phyloP scores from a whole-genome alignment of 2,888 invertebrate genomes.

The Chrysopilus asiliformis region DNA sequence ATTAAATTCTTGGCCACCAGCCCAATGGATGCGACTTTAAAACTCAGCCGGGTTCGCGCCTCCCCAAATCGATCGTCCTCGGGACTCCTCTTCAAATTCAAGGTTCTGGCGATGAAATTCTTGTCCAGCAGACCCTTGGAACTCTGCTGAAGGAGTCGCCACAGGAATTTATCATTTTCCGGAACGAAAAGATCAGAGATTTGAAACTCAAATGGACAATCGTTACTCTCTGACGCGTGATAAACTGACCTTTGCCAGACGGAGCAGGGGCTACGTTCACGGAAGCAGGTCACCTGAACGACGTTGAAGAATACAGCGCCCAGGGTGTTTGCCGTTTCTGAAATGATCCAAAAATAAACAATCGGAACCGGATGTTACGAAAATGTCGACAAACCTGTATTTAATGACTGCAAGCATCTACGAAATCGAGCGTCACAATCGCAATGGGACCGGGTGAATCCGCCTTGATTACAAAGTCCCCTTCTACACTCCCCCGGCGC shows the following conservation, averaged over 20 bases:
- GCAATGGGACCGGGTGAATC: constrained; percentile 58
- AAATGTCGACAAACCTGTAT: constrained; percentile 34
- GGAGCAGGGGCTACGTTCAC: constrained; percentile 48
- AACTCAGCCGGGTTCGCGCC: constrained; percentile 24
- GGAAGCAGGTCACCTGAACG: constrained; percentile 58
- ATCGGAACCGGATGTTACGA: background rate
- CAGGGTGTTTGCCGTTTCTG: constrained; percentile 52
- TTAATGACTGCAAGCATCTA: constrained; percentile 50
- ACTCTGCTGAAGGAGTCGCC: constrained; percentile 6
- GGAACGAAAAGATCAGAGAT: constrained; percentile 30
- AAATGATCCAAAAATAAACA: constrained; percentile 7
- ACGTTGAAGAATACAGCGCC: constrained; percentile 66
- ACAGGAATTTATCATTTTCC: constrained; percentile 17
- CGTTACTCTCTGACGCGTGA: constrained; percentile 16
- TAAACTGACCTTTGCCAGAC: constrained; percentile 45
- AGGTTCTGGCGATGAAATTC: background rate
- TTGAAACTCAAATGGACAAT: constrained; percentile 26
- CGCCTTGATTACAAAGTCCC: constrained; percentile 53
- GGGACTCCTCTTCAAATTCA: background rate
- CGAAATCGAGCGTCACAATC: constrained; percentile 60
- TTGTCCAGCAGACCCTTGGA: background rate
- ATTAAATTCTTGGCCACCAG: constrained; percentile 29
- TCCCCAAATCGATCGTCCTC: constrained; percentile 14
- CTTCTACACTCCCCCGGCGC: constrained; percentile 45
- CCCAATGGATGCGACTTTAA: constrained; percentile 31